Evolutionary conservation across 2,888 invertebrate species (phyloP).

Genomic region (Campaea margaritaria): DNA sequence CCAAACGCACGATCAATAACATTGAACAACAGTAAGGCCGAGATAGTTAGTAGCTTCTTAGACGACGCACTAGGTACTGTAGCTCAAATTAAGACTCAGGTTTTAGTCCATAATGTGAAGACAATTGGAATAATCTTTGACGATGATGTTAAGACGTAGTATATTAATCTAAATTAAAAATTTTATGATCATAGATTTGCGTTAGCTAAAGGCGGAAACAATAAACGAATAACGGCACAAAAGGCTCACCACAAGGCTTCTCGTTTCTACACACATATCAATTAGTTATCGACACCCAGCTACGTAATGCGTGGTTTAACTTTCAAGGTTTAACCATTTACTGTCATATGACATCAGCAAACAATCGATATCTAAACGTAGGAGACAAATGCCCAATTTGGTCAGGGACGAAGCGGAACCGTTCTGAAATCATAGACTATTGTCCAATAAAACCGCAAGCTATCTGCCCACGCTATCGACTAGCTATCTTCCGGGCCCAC

Average conservation of each 20-base stretch:
- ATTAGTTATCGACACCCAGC: not conserved
- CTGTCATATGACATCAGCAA: conserved; percentile 35
- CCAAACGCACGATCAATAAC: not conserved
- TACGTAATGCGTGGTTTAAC: conserved; percentile 14
- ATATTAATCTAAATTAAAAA: too few relatives aligned
- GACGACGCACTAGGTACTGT: too few relatives aligned
- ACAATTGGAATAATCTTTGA: too few relatives aligned
- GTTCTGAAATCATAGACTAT: conserved; percentile 34
- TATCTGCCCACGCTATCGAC: conserved; percentile 43
- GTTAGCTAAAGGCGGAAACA: too few relatives aligned
- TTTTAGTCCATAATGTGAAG: too few relatives aligned
- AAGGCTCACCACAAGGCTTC: too few relatives aligned
- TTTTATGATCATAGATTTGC: too few relatives aligned
- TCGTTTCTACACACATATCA: too few relatives aligned
- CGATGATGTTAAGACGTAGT: too few relatives aligned
- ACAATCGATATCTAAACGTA: conserved; percentile 21
- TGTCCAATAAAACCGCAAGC: conserved; percentile 43
- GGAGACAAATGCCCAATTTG: conserved; percentile 36
- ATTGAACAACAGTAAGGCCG: not conserved
- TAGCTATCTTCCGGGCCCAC: conserved; percentile 49
- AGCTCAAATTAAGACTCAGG: too few relatives aligned
- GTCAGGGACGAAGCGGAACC: conserved; percentile 30
- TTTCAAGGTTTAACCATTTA: conserved; percentile 11
- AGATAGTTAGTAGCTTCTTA: too few relatives aligned
- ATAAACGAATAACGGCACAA: too few relatives aligned